Evolutionary conservation across 2,113 vertebrate genomes (phyloP), one percentile per base, ranked within the genome.

Genomic region (Boleophthalmus pectinirostris): DNA sequence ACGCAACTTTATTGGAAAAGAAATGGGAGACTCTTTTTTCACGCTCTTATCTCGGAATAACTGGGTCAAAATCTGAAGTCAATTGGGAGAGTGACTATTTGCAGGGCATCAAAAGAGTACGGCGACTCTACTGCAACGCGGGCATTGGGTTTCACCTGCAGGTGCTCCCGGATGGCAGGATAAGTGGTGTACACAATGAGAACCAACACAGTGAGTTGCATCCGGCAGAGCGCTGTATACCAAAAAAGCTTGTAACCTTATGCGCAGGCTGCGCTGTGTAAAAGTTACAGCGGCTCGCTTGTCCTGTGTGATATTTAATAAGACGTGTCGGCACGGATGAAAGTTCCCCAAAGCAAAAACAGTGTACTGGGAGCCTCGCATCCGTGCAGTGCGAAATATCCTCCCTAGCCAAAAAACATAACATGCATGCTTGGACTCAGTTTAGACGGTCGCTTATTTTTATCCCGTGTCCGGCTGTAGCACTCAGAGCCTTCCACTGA

Each of bases 81-180:
- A 96, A 94, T 87, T 98, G 96, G 97, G 95, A 98, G 89, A 97
- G 91, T 81, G 96, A 97, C 94, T 98, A 99, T 90, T 93, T 98
- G 93, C 94, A 96, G 92, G 97, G 97, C 85, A 96, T 98, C 94
- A 98, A 97, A 92, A 90, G 97, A 90, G 96, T 96, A 89, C 94
- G 96, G 86, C 94, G 95, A 78, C 95, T 98, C 78, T 99, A 98
- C 94, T 99, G 97, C 96, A 98, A 98, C 91, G 95, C 98, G 91
- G 97, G 97, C 94, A 98, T 98, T 89, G 97, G 97, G 91, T 98
- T 98, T 91, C 97, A 98, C 94, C 96, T 98, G 90, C 96, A 99
- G 93, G 94, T 99, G 92, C 92, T 95, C 85, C 95, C 95, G 83
- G 95, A 97, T 68, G 96, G 96, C 92, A 91, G 91, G 92, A 96